These are phyloP conservation scores for Villa cingulata DNA, from an alignment of 2,888 invertebrate genomes.

Conservation along the genomic window DNA sequence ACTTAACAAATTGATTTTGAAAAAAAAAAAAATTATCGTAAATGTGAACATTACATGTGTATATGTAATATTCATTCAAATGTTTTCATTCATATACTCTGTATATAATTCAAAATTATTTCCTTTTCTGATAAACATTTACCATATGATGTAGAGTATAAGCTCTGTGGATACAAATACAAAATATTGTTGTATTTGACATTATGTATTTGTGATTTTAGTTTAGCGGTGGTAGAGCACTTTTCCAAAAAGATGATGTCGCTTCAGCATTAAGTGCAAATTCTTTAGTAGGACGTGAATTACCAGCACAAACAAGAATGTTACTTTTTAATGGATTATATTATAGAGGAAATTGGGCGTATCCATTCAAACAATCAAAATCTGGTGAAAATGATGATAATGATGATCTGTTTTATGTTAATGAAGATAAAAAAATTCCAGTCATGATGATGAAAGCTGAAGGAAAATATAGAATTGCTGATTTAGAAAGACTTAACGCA, in stretches of 20 bases:
- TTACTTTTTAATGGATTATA: slow-evolving; percentile 63
- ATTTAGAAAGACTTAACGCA: slow-evolving; percentile 48
- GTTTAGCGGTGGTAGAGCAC: slow-evolving; percentile 36
- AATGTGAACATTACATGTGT: too few relatives aligned
- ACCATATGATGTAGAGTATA: neutral
- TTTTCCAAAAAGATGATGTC: slow-evolving; percentile 41
- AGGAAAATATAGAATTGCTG: slow-evolving; percentile 47
- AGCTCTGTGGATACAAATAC: neutral
- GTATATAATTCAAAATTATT: too few relatives aligned
- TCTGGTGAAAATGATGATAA: slow-evolving; percentile 28
- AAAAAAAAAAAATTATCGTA: neutral
- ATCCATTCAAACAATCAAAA: slow-evolving; percentile 42
- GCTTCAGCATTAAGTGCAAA: slow-evolving; percentile 47
- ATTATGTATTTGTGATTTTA: slow-evolving; percentile 7
- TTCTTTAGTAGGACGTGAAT: slow-evolving; percentile 40
- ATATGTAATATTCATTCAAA: too few relatives aligned
- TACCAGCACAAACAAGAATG: slow-evolving; percentile 40
- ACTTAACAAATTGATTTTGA: neutral
- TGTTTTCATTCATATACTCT: too few relatives aligned
- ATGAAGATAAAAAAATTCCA: slow-evolving; percentile 44
- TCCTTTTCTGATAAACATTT: too few relatives aligned
- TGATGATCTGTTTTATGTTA: slow-evolving; percentile 48
- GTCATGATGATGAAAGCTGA: slow-evolving; percentile 54
- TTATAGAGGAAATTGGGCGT: slow-evolving; percentile 65
- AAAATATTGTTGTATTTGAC: too few relatives aligned